Conservation (phyloP, 1,140 invertebrate species). For the Eurosta solidaginis region DNA sequence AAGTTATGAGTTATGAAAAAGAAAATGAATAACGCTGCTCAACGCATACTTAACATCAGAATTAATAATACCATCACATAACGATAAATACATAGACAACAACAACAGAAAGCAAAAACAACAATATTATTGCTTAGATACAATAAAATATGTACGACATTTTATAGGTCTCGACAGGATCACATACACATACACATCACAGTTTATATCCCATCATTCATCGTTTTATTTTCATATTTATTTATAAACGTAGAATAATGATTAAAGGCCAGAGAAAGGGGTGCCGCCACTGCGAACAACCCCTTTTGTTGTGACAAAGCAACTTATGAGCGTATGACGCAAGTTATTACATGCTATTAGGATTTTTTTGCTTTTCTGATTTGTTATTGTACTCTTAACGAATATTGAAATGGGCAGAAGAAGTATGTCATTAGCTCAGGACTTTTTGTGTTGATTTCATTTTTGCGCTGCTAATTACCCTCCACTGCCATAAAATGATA, state of each 20-base stretch:
- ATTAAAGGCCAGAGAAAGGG: not conserved
- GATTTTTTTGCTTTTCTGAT: not conserved
- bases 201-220: not conserved
- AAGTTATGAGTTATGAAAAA: constrained; percentile 23
- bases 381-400: not conserved
- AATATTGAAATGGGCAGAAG: constrained; percentile 29
- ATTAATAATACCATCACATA: constrained; percentile 28
- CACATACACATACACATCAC: not conserved
- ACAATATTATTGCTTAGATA: not conserved
- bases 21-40: constrained; percentile 28
- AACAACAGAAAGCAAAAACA: not conserved
- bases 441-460: constrained; percentile 1
- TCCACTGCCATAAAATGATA: not conserved
- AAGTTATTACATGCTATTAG: not conserved
- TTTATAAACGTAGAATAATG: not conserved
- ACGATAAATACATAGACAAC: not conserved
- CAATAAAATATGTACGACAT: not conserved
- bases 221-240: not conserved
- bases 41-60: constrained; percentile 29
- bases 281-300: not conserved
- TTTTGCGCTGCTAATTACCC: not conserved
- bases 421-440: constrained; percentile 29
- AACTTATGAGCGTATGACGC: not conserved
- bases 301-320: not conserved
- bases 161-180: not conserved